These are phyloP conservation scores for Nemoura dubitans DNA, from an alignment of 2,888 invertebrate species.

Conservation along the genomic window DNA sequence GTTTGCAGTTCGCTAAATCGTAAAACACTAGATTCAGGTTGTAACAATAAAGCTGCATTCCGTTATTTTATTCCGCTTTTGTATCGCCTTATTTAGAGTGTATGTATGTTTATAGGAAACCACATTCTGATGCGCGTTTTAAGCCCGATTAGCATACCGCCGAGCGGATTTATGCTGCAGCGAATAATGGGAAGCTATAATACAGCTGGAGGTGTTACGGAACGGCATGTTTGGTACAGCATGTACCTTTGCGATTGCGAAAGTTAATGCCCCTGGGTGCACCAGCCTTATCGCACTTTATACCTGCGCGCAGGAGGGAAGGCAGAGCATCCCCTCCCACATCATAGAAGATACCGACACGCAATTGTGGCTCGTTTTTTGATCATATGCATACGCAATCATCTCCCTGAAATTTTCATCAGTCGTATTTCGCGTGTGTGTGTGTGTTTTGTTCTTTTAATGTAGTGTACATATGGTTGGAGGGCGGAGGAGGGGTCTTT, in stretches of 20 bases:
- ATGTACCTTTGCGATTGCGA: constrained; percentile 16
- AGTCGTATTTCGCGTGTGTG: no score
- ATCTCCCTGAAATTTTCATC: no score
- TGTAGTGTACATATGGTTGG: no score
- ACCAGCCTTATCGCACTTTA: background rate
- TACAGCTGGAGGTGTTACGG: background rate
- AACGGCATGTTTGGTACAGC: background rate
- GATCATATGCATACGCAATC: no score
- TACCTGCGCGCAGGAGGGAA: background rate
- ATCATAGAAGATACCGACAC: no score
- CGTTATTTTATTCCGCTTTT: constrained; percentile 7
- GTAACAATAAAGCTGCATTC: background rate
- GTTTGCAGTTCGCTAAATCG: background rate
- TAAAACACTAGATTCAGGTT: background rate
- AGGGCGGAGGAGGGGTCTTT: no score
- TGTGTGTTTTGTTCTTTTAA: no score
- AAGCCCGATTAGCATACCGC: background rate
- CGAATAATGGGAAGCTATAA: background rate
- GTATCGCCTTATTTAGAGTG: constrained; percentile 29
- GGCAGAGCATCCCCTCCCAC: background rate
- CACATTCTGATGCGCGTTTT: constrained; percentile 1
- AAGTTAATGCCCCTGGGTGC: background rate
- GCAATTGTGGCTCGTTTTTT: no score
- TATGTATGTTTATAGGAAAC: background rate
- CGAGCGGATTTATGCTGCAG: background rate